Conservation (phyloP, 1,140 invertebrate species). For the Megathymus violae region DNA sequence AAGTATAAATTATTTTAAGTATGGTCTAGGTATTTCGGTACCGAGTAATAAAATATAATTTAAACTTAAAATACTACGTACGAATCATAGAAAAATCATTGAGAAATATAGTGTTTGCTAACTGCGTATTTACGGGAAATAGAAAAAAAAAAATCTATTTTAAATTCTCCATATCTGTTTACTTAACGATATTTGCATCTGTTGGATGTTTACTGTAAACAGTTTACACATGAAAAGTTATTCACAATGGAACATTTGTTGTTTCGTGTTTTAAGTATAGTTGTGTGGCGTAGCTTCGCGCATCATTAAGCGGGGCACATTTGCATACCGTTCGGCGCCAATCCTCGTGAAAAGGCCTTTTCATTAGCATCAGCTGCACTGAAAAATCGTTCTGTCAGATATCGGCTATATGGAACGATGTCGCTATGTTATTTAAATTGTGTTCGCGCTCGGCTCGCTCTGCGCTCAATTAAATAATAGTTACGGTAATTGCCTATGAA, state of each 20-base stretch:
- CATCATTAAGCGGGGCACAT: slow-evolving; percentile 68
- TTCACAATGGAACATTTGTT: slow-evolving; percentile 32
- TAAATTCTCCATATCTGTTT: slow-evolving; percentile 27
- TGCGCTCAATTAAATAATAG: slow-evolving; percentile 22
- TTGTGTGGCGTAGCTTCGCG: slow-evolving; percentile 62
- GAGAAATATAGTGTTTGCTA: too few species aligned
- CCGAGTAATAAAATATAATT: too few species aligned
- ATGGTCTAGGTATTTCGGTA: too few species aligned
- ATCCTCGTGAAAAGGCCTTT: slow-evolving; percentile 79
- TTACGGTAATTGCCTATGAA: slow-evolving; percentile 1
- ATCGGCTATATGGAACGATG: slow-evolving; percentile 42
- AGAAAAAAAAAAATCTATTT: too few species aligned
- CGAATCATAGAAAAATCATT: too few species aligned
- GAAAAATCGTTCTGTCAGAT: slow-evolving; percentile 71
- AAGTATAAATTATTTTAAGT: too few species aligned
- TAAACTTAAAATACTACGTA: too few species aligned
- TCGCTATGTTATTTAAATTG: slow-evolving; percentile 41
- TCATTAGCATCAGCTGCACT: slow-evolving; percentile 78
- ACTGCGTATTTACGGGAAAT: too few species aligned
- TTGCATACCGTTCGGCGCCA: slow-evolving; percentile 72
- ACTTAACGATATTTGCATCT: slow-evolving; percentile 33
- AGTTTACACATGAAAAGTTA: slow-evolving; percentile 29
- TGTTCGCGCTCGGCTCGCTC: slow-evolving; percentile 3
- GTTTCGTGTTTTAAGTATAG: slow-evolving; percentile 41
- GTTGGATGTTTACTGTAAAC: slow-evolving; percentile 17